Evolutionary conservation across 64 coral and sea anemone species (phyloP).

Genomic region (Porites australiensis): DNA sequence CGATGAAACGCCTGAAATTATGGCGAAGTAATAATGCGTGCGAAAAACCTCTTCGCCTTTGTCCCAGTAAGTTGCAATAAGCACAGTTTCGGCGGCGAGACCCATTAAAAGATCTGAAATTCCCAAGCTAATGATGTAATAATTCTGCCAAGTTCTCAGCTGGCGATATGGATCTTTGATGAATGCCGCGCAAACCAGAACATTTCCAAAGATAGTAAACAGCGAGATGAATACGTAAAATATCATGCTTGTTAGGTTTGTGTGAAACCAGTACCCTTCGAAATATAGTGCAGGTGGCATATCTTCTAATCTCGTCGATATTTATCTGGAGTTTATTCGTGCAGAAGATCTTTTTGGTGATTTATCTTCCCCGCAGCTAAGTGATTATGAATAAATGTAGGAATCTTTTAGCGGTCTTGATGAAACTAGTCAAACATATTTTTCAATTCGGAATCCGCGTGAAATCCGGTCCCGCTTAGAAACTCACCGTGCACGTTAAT

Average conservation of each 20-base stretch:
- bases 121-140: slow-evolving; percentile 82
- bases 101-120: slow-evolving; percentile 88
- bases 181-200: slow-evolving; percentile 71
- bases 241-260: slow-evolving; percentile 57
- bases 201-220: slow-evolving; percentile 65
- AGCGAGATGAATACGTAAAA: slow-evolving; percentile 68
- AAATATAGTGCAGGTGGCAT: slow-evolving; percentile 50
- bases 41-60: slow-evolving; percentile 43
- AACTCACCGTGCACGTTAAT: too few relatives aligned
- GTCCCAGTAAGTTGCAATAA: slow-evolving; percentile 72
- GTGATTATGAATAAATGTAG: too few relatives aligned
- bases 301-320: too few relatives aligned
- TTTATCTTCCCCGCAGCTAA: too few relatives aligned
- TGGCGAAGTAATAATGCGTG: slow-evolving; percentile 67
- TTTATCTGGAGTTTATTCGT: too few relatives aligned
- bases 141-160: slow-evolving; percentile 77
- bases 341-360: too few relatives aligned
- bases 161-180: slow-evolving; percentile 66
- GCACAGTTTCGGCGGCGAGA: slow-evolving; percentile 56
- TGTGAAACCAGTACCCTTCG: slow-evolving; percentile 83
- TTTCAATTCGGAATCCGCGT: too few relatives aligned
- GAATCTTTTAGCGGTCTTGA: too few relatives aligned
- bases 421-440: too few relatives aligned
- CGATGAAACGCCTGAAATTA: slow-evolving; percentile 67
- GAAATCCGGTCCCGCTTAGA: too few relatives aligned